Evolutionary conservation across 2,888 invertebrate genomes (phyloP).

Genomic region (Caenorhabditis becei): DNA sequence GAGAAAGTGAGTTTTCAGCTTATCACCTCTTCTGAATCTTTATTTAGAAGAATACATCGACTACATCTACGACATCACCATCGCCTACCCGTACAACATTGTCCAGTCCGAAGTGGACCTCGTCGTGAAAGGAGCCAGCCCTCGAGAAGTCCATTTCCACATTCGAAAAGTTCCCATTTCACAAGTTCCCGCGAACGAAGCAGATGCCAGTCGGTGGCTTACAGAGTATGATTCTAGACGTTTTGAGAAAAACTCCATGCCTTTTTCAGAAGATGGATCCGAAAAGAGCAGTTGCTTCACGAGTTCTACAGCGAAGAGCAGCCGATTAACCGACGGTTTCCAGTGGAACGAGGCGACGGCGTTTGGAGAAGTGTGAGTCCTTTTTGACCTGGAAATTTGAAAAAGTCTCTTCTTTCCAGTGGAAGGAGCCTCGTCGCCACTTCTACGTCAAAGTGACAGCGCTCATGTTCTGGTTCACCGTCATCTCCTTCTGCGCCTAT

Average conservation of each 20-base stretch:
- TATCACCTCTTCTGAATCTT: background rate
- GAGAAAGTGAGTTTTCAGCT: constrained; percentile 82
- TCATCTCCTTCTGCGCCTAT: constrained; percentile 74
- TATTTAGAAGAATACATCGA: constrained; percentile 85
- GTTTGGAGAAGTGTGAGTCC: constrained; percentile 72
- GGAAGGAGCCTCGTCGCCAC: constrained; percentile 68
- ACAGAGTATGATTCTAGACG: constrained; percentile 59
- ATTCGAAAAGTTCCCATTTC: constrained; percentile 84
- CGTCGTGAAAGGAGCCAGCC: constrained; percentile 86
- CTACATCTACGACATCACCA: constrained; percentile 90
- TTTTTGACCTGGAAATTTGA: background rate
- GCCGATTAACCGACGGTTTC: constrained; percentile 71
- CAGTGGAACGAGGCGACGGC: constrained; percentile 67
- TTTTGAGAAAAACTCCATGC: background rate
- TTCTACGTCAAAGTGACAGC: constrained; percentile 72
- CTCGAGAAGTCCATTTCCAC: constrained; percentile 88
- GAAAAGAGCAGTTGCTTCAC: constrained; percentile 75
- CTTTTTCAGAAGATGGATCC: constrained; percentile 70
- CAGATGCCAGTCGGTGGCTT: constrained; percentile 71
- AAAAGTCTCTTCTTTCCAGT: constrained; percentile 37
- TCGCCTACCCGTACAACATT: constrained; percentile 89
- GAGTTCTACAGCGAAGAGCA: constrained; percentile 74
- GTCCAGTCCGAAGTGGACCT: constrained; percentile 89
- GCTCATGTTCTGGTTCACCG: constrained; percentile 75
- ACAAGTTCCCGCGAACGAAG: constrained; percentile 72